Percentiles rank a stretch among this genome's conserved stretches.
Conservation (phyloP, 2,113 vertebrate genomes). For the Nipponia nippon region DNA sequence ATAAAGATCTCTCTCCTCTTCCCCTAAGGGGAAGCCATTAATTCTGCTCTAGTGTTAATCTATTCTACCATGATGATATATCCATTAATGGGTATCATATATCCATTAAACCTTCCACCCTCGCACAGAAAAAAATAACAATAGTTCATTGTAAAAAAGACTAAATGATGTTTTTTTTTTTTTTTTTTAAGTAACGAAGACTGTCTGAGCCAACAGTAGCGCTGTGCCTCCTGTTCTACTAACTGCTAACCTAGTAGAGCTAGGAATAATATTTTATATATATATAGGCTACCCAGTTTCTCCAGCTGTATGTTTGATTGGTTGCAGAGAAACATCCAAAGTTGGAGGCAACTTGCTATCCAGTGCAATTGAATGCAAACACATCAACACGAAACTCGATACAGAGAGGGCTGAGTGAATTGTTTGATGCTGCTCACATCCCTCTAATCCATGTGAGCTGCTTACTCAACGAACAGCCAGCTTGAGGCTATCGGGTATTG, state of each 20-base stretch:
- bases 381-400: not conserved
- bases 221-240: not conserved
- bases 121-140: not conserved
- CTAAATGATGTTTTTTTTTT: not conserved
- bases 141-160: not conserved
- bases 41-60: not conserved
- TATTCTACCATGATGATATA: not conserved
- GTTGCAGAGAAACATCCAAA: not conserved
- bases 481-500: not conserved
- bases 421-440: not conserved
- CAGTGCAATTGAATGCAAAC: not conserved
- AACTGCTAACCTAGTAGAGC: not conserved
- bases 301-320: not conserved
- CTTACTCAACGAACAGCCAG: not conserved
- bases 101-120: constrained; percentile 5
- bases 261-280: not conserved
- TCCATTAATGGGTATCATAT: not conserved
- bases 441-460: not conserved
- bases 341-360: not conserved
- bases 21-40: constrained; percentile 3
- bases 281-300: not conserved
- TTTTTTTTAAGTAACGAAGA: not conserved
- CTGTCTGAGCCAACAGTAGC: not conserved
- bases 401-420: not conserved
- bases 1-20: not conserved